Evolutionary conservation across 64 coral and sea anemone species (phyloP), one percentile per base, ranked within the genome.

Genomic region (Montipora efflorescens): DNA sequence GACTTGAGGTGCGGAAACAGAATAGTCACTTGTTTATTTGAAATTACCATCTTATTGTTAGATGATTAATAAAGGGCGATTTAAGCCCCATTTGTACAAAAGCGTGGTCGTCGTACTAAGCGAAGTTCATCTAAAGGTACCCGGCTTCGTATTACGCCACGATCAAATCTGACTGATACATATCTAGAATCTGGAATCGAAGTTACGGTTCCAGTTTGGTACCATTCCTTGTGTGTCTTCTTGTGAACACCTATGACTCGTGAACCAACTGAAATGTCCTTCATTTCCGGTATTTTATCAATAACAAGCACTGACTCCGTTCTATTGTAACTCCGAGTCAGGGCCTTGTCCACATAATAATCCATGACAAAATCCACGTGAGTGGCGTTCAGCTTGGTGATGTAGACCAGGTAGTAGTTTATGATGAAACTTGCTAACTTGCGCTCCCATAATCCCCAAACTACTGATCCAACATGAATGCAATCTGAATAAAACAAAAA

Each of bases 401-500:
- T 58, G 36, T 61, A 75, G 23, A 0, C 68, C 22, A 43, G 52
- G 9, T 43, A 72, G 80, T 91, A 91, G 45, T 62, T 48, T 36
- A 36, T 36, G 36, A 36, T 36, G 5, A 0, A 0, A 0, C 2
- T 9, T 13, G 15, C 9, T n/a, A 22, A 3, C 4, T 79, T 52
- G 2, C 2, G 13, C 0, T 1, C n/a, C 73, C 76, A 76, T 43
- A 68, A 75, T 82, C 79, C 79, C 67, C 59, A 79, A 20, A 83
- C 47, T 5, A 83, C 25, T 10, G 79, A 74, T 74, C 79, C 79
- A 72, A 83, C 47, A 67, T 45, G 14, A 19, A 91, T 59, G 43
- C 90, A 91, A 19, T 76, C 90, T 91, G 7, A 76, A 55, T 0
- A 23, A 76, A 50, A 76, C 1, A 10, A 45, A 46, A 61, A 18